These are phyloP conservation scores for Rhinopomastus cyanomelas DNA, from an alignment of 2,113 vertebrate species.

Conservation along the genomic window DNA sequence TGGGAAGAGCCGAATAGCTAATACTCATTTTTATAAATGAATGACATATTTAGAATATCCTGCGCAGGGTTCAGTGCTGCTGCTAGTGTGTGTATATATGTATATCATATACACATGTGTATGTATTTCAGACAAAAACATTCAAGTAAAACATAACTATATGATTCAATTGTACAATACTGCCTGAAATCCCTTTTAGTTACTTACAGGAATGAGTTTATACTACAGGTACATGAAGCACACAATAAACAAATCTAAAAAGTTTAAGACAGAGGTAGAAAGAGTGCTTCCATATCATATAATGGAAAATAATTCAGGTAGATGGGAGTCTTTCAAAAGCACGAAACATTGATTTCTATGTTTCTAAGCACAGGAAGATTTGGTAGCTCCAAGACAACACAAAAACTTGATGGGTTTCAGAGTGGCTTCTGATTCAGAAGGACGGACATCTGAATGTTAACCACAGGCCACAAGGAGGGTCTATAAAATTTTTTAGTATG, in stretches of 20 bases:
- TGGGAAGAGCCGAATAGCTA: background rate
- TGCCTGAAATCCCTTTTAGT: background rate
- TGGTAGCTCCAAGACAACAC: background rate
- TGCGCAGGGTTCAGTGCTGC: background rate
- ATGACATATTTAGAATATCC: background rate
- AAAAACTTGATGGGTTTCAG: background rate
- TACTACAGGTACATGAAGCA: background rate
- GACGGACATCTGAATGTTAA: background rate
- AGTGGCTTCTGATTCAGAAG: background rate
- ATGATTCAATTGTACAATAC: background rate
- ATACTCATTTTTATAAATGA: background rate
- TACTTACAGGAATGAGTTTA: background rate
- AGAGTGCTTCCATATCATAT: background rate
- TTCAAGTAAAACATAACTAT: background rate
- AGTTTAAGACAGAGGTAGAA: background rate
- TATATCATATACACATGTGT: no score
- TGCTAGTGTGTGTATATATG: background rate
- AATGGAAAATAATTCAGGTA: background rate
- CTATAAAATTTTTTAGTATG: background rate
- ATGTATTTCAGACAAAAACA: background rate
- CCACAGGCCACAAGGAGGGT: background rate
- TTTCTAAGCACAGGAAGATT: background rate
- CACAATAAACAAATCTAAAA: background rate
- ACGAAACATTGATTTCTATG: background rate
- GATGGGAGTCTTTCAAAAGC: background rate